Evolutionary conservation across 2,113 vertebrate species (phyloP).

Genomic region (Tenebrosternarchus preto): DNA sequence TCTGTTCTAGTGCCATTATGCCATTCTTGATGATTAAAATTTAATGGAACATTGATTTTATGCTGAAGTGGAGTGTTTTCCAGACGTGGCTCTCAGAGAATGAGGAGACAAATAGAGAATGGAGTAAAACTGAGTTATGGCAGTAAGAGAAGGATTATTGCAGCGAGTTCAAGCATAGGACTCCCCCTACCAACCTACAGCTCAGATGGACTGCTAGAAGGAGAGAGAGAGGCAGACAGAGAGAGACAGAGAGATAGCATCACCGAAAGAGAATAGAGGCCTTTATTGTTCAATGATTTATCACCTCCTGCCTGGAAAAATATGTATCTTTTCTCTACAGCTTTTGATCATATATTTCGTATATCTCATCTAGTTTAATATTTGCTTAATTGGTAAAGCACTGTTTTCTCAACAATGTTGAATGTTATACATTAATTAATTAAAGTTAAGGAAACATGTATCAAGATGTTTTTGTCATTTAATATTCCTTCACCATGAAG

Average conservation of each 20-base stretch:
- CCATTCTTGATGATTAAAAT: slow-evolving; percentile 77
- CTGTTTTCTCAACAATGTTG: background rate
- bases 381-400: no score
- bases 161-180: slow-evolving; percentile 71
- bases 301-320: background rate
- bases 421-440: background rate
- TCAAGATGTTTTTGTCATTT: slow-evolving; percentile 12
- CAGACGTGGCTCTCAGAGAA: slow-evolving; percentile 68
- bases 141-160: slow-evolving; percentile 50
- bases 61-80: slow-evolving; percentile 72
- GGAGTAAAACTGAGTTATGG: slow-evolving; percentile 77
- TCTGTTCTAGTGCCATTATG: slow-evolving; percentile 77
- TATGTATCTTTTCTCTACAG: background rate
- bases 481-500: slow-evolving; percentile 25
- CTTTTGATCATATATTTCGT: no score
- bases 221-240: background rate
- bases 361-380: no score
- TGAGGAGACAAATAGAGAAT: slow-evolving; percentile 67
- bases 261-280: background rate
- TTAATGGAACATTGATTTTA: slow-evolving; percentile 84
- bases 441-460: slow-evolving; percentile 15
- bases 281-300: slow-evolving; percentile 31
- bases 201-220: slow-evolving; percentile 56
- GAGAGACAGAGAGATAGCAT: background rate
- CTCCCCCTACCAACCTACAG: slow-evolving; percentile 76